phyloP scores from a whole-genome alignment of 2,797 vertebrate species.

The Amazona finschi region DNA sequence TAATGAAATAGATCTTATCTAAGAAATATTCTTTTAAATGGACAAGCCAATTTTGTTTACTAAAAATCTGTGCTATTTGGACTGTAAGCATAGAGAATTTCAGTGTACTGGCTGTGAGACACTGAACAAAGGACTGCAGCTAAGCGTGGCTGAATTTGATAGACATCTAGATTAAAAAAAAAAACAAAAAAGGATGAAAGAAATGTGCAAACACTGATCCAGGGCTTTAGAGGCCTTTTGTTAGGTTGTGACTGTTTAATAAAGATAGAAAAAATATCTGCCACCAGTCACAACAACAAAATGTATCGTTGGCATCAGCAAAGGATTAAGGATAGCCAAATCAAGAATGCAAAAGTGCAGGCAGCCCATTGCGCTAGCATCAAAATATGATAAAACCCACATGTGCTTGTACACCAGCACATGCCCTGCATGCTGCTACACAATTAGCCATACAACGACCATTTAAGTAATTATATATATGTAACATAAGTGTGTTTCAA shows the following conservation, averaged over 20 bases:
- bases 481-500: not conserved
- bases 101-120: not conserved
- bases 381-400: not conserved
- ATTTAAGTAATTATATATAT: not conserved
- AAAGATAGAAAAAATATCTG: slow-evolving; percentile 24
- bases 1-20: not conserved
- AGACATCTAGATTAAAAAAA: slow-evolving; percentile 9
- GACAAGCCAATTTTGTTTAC: not conserved
- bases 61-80: not conserved
- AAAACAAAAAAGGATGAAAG: slow-evolving; percentile 1
- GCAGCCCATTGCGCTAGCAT: not conserved
- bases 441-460: not conserved
- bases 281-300: slow-evolving; percentile 18
- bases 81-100: not conserved
- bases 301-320: slow-evolving; percentile 20
- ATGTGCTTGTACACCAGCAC: not conserved
- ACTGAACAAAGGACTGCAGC: slow-evolving; percentile 57
- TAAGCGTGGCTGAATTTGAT: slow-evolving; percentile 36
- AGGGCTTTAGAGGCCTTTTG: slow-evolving; percentile 34
- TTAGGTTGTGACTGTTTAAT: not conserved
- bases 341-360: not conserved
- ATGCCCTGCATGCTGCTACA: not conserved
- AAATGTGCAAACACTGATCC: slow-evolving; percentile 43
- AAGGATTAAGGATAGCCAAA: slow-evolving; percentile 23
- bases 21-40: not conserved